Evolutionary conservation across 2,797 vertebrate species (phyloP).

Genomic region (Hypotaenidia okinawae): DNA sequence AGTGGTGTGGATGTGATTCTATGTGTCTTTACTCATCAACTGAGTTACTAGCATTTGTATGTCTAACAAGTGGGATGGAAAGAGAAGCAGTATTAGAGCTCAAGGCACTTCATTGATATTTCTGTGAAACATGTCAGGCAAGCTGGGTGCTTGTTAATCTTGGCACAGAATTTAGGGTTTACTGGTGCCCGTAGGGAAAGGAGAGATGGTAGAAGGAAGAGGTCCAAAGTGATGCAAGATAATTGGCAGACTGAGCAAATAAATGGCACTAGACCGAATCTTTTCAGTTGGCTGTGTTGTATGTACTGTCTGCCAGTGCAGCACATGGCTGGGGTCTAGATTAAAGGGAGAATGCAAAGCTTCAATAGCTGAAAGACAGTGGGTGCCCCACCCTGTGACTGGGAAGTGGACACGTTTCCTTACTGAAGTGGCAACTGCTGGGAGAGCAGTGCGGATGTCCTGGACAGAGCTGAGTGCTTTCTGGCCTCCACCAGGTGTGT

Average conservation of each 20-base stretch:
- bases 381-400: not conserved
- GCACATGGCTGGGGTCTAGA: accelerated
- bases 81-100: not conserved
- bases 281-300: not conserved
- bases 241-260: not conserved
- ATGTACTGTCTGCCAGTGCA: accelerated
- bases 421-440: not conserved
- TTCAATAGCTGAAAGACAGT: not conserved
- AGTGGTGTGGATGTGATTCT: not conserved
- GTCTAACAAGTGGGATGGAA: not conserved
- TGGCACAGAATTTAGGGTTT: not conserved
- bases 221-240: not conserved
- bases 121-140: not conserved
- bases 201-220: not conserved
- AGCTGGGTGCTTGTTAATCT: not conserved
- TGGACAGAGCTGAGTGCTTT: not conserved
- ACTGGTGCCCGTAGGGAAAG: not conserved
- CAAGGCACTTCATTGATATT: not conserved
- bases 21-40: not conserved
- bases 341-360: not conserved
- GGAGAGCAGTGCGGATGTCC: accelerated
- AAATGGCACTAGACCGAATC: not conserved
- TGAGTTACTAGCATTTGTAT: not conserved
- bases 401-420: not conserved
- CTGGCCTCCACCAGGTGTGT: not conserved